Conservation (phyloP, 2,797 vertebrate genomes). For the Glyptemys insculpta region DNA sequence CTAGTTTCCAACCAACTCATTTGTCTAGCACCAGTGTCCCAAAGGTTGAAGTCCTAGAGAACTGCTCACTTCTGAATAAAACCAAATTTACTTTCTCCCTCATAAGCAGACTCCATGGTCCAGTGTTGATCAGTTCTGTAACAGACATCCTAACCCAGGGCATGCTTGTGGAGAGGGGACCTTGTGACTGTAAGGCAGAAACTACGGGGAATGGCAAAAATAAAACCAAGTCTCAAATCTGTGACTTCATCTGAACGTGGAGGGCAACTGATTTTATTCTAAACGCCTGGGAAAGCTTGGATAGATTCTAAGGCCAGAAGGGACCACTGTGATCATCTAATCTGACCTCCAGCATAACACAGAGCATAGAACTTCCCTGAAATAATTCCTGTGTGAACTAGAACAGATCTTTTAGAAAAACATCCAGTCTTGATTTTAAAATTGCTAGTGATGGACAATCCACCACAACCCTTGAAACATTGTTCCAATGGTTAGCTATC, state of each 20-base stretch:
- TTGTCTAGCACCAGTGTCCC: neutral
- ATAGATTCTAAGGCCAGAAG: too few relatives aligned
- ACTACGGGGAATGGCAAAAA: neutral
- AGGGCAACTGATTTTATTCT: neutral
- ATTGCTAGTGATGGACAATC: too few relatives aligned
- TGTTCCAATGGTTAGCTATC: too few relatives aligned
- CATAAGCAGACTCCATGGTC: neutral
- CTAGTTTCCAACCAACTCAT: neutral
- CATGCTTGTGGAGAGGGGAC: accelerated
- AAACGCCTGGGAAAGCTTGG: too few relatives aligned
- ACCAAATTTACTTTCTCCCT: neutral
- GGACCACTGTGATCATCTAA: too few relatives aligned
- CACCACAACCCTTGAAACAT: too few relatives aligned
- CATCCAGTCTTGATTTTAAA: too few relatives aligned
- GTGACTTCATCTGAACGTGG: neutral
- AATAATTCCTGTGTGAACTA: too few relatives aligned
- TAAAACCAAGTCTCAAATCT: neutral
- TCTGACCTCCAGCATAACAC: too few relatives aligned
- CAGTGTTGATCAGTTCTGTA: neutral
- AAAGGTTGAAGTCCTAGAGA: neutral
- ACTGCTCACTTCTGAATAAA: neutral
- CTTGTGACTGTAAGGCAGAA: neutral
- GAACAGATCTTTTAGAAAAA: too few relatives aligned
- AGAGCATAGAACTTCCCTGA: too few relatives aligned
- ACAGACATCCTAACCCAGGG: neutral